Percentiles rank a stretch among this genome's conserved stretches.
These are phyloP conservation scores for Scaptomyza tumidula DNA, from an alignment of 2,888 invertebrate genomes.

Conservation along the genomic window DNA sequence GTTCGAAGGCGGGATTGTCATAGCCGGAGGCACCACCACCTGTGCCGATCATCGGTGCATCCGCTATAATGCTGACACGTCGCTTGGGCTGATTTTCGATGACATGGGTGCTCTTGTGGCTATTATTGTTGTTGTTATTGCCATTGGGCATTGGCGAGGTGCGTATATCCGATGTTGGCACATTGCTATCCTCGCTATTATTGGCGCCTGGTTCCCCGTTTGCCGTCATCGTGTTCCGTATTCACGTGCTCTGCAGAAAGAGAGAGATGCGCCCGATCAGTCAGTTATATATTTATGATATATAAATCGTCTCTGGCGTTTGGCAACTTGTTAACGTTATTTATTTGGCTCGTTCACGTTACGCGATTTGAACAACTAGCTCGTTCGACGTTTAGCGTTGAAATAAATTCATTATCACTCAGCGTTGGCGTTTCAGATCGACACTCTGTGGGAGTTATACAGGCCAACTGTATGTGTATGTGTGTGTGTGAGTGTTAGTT, in stretches of 20 bases:
- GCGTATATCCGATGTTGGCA: constrained; percentile 35
- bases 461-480: constrained; percentile 22
- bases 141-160: constrained; percentile 61
- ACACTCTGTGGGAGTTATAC: constrained; percentile 49
- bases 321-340: neutral
- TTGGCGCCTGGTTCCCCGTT: constrained; percentile 59
- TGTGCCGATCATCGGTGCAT: constrained; percentile 83
- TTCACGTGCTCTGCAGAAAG: constrained; percentile 21
- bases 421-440: constrained; percentile 42
- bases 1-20: constrained; percentile 88
- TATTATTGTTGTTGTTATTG: constrained; percentile 38
- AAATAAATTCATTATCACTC: constrained; percentile 76
- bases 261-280: constrained; percentile 14
- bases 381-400: constrained; percentile 78
- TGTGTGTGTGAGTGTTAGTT: constrained; percentile 9
- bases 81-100: constrained; percentile 85
- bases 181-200: constrained; percentile 46
- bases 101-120: constrained; percentile 65
- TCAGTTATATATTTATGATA: constrained; percentile 25
- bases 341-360: constrained; percentile 24
- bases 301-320: neutral
- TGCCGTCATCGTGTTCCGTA: constrained; percentile 54
- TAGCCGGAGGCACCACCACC: constrained; percentile 85
- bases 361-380: constrained; percentile 70
- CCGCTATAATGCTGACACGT: constrained; percentile 88